phyloP scores from a whole-genome alignment of 2,113 vertebrate genomes.

The Carettochelys insculpta region DNA sequence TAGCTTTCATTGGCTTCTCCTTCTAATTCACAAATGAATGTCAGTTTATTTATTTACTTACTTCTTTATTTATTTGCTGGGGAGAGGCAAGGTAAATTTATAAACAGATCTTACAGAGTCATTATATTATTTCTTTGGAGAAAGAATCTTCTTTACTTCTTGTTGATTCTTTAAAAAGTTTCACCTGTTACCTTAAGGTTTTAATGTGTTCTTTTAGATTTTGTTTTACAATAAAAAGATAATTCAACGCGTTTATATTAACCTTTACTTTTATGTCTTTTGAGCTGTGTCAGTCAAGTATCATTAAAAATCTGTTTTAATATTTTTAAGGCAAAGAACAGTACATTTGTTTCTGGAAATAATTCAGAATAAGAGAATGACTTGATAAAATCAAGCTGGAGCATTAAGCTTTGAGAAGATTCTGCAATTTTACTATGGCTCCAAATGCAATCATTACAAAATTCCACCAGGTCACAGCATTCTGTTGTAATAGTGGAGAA shows the following conservation, averaged over 20 bases:
- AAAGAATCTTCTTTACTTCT: background rate
- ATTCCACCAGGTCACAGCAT: background rate
- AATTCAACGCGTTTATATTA: background rate
- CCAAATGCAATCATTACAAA: no score
- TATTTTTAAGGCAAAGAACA: background rate
- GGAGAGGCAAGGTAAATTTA: background rate
- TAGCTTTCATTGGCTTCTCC: background rate
- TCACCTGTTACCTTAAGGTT: background rate
- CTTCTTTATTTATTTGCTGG: background rate
- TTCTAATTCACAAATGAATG: background rate
- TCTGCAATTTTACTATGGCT: no score
- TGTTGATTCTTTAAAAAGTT: fast-evolving
- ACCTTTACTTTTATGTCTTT: background rate
- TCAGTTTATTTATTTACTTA: no score
- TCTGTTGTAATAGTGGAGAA: background rate
- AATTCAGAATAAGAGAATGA: background rate
- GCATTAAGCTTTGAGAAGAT: no score
- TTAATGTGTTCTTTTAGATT: background rate
- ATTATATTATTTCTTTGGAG: fast-evolving
- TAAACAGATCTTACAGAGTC: background rate
- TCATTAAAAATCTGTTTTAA: background rate
- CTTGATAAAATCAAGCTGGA: background rate
- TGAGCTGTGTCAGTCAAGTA: background rate
- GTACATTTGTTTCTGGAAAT: background rate
- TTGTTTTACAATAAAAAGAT: background rate